Conservation (phyloP, 2,113 vertebrate species). For the Malurus alboscapulatus region DNA sequence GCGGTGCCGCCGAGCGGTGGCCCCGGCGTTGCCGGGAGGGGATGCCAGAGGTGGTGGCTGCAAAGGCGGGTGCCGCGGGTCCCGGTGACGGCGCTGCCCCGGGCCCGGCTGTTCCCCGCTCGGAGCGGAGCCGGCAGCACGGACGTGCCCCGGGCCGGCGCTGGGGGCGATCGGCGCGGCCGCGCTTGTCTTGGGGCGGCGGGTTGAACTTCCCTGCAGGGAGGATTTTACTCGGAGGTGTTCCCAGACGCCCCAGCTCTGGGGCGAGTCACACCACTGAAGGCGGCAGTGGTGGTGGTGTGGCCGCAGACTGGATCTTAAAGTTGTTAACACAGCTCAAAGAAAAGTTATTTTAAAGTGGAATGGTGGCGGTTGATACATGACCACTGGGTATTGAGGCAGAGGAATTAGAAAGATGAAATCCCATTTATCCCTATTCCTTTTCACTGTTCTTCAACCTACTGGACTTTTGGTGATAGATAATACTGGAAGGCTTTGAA, state of each 20-base stretch:
- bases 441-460: not conserved
- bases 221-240: rapidly evolving
- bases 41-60: not conserved
- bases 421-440: not conserved
- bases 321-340: not conserved
- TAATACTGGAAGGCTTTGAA: not conserved
- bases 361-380: rapidly evolving
- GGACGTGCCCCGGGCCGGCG: not conserved
- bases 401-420: not conserved
- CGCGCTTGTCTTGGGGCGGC: not conserved
- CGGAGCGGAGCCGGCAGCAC: not conserved
- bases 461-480: not conserved
- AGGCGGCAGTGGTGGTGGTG: not conserved
- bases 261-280: not conserved
- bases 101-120: not conserved
- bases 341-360: not conserved
- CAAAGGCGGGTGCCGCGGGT: not conserved
- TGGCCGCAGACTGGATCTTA: not conserved
- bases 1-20: not conserved
- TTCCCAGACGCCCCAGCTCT: not conserved
- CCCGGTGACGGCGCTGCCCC: not conserved
- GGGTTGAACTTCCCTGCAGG: rapidly evolving
- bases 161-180: not conserved
- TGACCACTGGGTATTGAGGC: not conserved
- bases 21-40: not conserved